Evolutionary conservation across 1,140 invertebrate species (phyloP).

Genomic region (Zelostemma sp.): DNA sequence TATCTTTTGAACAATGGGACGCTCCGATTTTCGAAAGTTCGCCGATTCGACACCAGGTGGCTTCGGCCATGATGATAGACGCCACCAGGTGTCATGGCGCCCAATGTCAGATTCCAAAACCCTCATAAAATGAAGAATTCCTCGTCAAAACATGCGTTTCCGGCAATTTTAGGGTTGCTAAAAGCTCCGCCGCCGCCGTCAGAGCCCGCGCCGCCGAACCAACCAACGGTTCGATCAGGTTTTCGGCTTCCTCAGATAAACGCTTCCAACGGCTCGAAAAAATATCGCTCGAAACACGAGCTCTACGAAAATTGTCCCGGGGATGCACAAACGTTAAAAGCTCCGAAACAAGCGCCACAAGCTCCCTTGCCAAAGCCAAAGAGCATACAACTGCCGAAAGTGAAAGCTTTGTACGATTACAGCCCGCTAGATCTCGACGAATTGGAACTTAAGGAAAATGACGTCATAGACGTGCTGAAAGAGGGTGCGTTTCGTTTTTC

Average conservation of each 20-base stretch:
- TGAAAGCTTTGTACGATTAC: conserved; percentile 77
- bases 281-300: conserved; percentile 25
- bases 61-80: no score
- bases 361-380: conserved; percentile 56
- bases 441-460: conserved; percentile 75
- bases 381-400: conserved; percentile 69
- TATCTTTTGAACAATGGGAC: no score
- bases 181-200: conserved; percentile 70
- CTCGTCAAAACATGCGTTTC: neutral
- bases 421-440: conserved; percentile 79
- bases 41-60: no score
- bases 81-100: no score
- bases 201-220: conserved; percentile 71
- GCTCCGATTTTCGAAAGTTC: no score
- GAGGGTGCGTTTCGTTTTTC: conserved; percentile 71
- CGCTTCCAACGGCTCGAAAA: conserved; percentile 3
- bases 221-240: conserved; percentile 59
- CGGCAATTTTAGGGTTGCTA: conserved; percentile 41
- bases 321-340: conserved; percentile 36
- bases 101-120: no score
- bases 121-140: no score
- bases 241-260: conserved; percentile 50
- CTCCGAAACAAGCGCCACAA: conserved; percentile 32
- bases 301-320: conserved; percentile 31
- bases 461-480: conserved; percentile 76